Base-by-base conservation (phyloP, 1,140 invertebrate genomes). In the Drosophila lowei region DNA sequence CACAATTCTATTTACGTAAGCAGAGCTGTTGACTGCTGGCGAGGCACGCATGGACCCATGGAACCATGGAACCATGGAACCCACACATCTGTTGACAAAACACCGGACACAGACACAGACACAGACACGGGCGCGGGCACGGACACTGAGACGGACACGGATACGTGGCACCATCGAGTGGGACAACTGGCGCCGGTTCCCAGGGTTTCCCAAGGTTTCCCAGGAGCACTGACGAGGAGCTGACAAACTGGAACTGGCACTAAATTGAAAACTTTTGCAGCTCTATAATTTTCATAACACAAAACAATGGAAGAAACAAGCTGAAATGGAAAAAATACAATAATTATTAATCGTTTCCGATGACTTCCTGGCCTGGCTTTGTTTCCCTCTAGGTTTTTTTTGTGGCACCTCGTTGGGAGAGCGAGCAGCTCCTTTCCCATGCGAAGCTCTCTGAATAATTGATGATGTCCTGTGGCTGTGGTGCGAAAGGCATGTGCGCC, bases 1-100 rank as follows among this genome's bases (percentile, higher is more conserved):
- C 66, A 53, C 66, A 60, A 52, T 72, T 72, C 16, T 75, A 59
- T 75, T 75, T 75, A 75, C 57, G 56, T 75, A 75, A 67, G 63
- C 72, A 75, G 55, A 75, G 43, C 56, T 63, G 41, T 23, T 75
- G 72, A 75, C 72, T 75, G 72, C 54, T 38, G 23, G 28, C 70
- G 18, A 41, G 62, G 49, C 28, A 46, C 8, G 41, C 2, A 72
- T 61, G 16, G 52, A 43, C 30, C 28, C 72, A 75, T 25, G 23
- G 3, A 25, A 3, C 23, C 72, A 71, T 62, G 61, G 74, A 49
- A 54, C 42, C 30, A 52, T 55, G 71, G 72, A 66, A 66, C n/a
- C 72, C 72, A 61, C 47, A 49, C 61, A 66, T 60, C 53, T 76
- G 73, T 77, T 76, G 64, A 76, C 72, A 76, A 54, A 63, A 61